Evolutionary conservation across 2,797 vertebrate genomes (phyloP).

Genomic region (Catharus ustulatus): DNA sequence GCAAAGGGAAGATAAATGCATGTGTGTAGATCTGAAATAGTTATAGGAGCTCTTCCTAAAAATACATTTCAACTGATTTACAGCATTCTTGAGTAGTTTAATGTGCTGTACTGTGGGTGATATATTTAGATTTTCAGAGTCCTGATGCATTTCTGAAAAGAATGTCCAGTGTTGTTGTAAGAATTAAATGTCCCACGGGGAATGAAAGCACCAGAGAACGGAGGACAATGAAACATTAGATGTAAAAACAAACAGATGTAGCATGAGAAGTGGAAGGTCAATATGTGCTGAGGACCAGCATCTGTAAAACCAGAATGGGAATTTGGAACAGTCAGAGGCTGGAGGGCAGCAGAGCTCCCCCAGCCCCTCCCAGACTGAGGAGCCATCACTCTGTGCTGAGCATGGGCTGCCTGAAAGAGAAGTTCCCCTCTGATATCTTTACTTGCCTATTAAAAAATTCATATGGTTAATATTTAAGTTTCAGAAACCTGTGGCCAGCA

Average conservation of each 20-base stretch:
- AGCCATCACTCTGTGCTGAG: neutral
- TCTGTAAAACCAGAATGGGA: neutral
- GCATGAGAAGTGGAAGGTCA: conserved; percentile 16
- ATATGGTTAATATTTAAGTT: conserved; percentile 76
- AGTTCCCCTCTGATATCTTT: conserved; percentile 33
- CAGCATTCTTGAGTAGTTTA: conserved; percentile 9
- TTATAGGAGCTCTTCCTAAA: conserved; percentile 25
- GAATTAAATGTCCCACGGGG: neutral
- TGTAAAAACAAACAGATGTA: conserved; percentile 41
- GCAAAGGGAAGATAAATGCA: neutral
- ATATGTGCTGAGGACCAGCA: conserved; percentile 8
- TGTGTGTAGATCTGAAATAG: neutral
- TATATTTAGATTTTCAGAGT: conserved; percentile 6
- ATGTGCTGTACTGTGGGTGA: neutral
- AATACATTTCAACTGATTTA: conserved; percentile 41
- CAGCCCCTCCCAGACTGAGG: neutral
- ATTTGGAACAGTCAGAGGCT: neutral
- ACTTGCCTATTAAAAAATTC: conserved; percentile 68
- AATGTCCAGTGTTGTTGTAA: conserved; percentile 28
- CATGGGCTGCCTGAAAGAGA: neutral
- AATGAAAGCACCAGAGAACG: neutral
- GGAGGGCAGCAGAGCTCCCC: neutral
- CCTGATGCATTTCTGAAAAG: neutral
- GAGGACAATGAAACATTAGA: conserved; percentile 26
- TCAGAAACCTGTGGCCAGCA: conserved; percentile 47